These are phyloP conservation scores for Muscidifurax raptorellus DNA, from an alignment of 1,140 invertebrate genomes.

Conservation along the genomic window DNA sequence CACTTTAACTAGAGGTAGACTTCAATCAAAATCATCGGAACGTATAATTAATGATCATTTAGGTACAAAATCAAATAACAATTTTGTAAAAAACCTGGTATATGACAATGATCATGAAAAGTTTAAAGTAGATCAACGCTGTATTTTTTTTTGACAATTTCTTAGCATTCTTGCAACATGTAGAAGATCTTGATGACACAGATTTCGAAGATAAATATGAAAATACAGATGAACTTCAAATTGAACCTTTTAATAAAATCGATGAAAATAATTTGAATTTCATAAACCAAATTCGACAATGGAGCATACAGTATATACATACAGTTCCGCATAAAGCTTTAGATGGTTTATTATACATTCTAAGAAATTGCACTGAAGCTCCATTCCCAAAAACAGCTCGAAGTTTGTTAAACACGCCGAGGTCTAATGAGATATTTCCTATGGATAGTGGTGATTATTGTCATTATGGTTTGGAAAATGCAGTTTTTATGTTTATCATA, in stretches of 20 bases:
- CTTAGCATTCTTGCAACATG: no score
- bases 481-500: not conserved
- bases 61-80: no score
- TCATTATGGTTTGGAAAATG: not conserved
- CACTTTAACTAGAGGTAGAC: no score
- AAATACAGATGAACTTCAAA: no score
- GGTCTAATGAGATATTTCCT: not conserved
- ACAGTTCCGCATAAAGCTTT: not conserved
- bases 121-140: no score
- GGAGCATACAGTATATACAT: not conserved
- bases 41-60: no score
- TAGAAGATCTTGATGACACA: no score
- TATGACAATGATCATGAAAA: no score
- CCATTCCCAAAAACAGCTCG: not conserved
- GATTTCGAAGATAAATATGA: no score
- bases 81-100: no score
- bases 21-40: no score
- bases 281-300: not conserved
- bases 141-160: no score
- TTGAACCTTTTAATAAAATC: not conserved
- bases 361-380: not conserved
- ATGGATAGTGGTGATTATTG: not conserved
- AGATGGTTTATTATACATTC: not conserved
- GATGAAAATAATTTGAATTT: not conserved
- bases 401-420: not conserved